These are phyloP conservation scores for Athrips mouffetella DNA, from an alignment of 2,888 invertebrate species.

Conservation along the genomic window DNA sequence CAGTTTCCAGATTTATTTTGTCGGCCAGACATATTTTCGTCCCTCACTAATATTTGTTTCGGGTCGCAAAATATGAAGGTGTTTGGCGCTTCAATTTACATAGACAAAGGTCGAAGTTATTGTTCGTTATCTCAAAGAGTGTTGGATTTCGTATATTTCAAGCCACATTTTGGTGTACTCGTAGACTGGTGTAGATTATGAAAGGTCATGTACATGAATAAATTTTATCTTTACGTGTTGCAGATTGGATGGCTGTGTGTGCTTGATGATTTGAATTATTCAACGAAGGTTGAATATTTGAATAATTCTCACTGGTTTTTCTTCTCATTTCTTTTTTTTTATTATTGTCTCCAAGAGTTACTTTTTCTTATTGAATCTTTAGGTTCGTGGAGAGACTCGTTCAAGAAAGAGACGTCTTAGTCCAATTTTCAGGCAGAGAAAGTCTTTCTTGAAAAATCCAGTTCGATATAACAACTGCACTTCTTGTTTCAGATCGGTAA, in stretches of 20 bases:
- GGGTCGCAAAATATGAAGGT: conserved; percentile 29
- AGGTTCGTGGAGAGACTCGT: no score
- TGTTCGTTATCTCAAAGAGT: conserved; percentile 32
- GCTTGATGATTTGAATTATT: neutral
- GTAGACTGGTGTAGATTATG: conserved; percentile 4
- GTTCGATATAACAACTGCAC: no score
- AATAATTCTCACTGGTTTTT: no score
- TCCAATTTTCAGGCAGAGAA: no score
- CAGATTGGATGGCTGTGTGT: neutral
- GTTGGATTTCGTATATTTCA: conserved; percentile 32
- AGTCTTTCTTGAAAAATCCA: no score
- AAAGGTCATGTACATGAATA: neutral
- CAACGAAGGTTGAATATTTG: no score
- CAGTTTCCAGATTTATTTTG: no score
- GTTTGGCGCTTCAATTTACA: conserved; percentile 35
- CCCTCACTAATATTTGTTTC: neutral
- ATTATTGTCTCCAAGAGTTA: neutral
- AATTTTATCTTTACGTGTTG: neutral
- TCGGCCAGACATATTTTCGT: no score
- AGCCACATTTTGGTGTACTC: conserved; percentile 13
- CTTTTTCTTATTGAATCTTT: no score
- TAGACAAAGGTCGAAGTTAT: conserved; percentile 27
- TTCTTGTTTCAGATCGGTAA: conserved; percentile 69
- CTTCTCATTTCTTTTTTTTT: neutral
- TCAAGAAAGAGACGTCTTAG: no score